Percentiles rank a stretch among this genome's conserved stretches.
phyloP scores from a whole-genome alignment of 2,797 vertebrate species.

The Danio choprae region DNA sequence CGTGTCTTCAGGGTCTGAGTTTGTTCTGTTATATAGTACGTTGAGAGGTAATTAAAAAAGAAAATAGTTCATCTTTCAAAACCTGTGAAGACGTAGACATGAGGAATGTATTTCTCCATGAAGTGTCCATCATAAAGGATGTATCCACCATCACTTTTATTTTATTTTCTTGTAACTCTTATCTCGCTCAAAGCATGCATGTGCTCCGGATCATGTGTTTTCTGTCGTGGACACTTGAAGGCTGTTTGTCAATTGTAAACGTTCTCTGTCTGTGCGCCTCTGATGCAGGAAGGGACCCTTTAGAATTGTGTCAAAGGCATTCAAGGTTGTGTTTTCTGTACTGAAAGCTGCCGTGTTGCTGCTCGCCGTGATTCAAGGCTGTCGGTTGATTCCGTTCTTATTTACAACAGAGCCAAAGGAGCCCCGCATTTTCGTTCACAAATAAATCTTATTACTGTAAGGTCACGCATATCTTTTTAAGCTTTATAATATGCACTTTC shows the following conservation, averaged over 20 bases:
- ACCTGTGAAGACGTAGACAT: slow-evolving; percentile 73
- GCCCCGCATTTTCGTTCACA: too few species aligned
- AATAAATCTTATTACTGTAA: background rate
- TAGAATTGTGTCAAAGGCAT: slow-evolving; percentile 67
- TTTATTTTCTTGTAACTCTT: slow-evolving; percentile 68
- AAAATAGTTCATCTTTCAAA: slow-evolving; percentile 66
- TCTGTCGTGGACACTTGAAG: slow-evolving; percentile 68
- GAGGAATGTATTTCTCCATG: slow-evolving; percentile 65
- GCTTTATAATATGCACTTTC: slow-evolving; percentile 76
- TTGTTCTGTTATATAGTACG: slow-evolving; percentile 62
- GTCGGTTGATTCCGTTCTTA: slow-evolving; percentile 30
- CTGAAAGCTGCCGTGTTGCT: slow-evolving; percentile 78
- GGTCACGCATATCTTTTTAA: slow-evolving; percentile 57
- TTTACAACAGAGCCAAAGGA: slow-evolving; percentile 57
- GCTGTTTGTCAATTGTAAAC: slow-evolving; percentile 66
- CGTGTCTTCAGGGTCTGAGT: slow-evolving; percentile 75
- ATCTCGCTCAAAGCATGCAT: slow-evolving; percentile 68
- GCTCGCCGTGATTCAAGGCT: slow-evolving; percentile 59
- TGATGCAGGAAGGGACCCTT: slow-evolving; percentile 63
- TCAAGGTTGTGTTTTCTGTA: slow-evolving; percentile 69
- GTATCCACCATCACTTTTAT: slow-evolving; percentile 64
- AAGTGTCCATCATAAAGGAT: slow-evolving; percentile 61
- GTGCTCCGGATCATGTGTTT: slow-evolving; percentile 71
- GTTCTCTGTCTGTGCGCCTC: slow-evolving; percentile 67
- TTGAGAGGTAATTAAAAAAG: slow-evolving; percentile 73